These are phyloP conservation scores for Leuciscus idus DNA, from an alignment of 2,113 vertebrate species.

Conservation along the genomic window DNA sequence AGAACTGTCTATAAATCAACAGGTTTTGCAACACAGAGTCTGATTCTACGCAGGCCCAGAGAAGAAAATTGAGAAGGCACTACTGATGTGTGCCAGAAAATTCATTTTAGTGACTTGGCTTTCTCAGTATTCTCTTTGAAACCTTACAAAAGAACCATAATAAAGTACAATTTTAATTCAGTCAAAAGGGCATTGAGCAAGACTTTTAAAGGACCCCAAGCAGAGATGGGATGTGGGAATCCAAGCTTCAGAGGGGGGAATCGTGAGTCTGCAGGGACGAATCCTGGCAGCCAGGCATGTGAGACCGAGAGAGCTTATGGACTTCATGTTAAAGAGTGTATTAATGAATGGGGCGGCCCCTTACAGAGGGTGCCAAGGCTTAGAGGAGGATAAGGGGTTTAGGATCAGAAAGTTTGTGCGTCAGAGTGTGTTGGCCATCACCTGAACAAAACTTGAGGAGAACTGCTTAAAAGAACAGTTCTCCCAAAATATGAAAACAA, in stretches of 20 bases:
- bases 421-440: not conserved
- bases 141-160: not conserved
- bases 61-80: not conserved
- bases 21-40: not conserved
- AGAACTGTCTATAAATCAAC: not conserved
- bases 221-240: not conserved
- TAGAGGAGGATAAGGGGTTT: not conserved
- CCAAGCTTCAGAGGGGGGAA: not conserved
- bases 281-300: not conserved
- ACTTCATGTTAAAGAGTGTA: not conserved
- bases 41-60: not conserved
- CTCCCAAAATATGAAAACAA: not conserved
- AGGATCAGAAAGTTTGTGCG: constrained; percentile 4
- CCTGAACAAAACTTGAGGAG: not conserved
- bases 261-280: not conserved
- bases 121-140: not conserved
- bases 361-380: constrained; percentile 1
- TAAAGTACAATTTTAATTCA: not conserved
- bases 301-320: not conserved
- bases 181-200: constrained; percentile 15
- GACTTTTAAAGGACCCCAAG: constrained; percentile 6
- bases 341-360: not conserved
- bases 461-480: constrained; percentile 7
- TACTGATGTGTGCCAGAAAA: not conserved
- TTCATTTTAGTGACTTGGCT: not conserved